Evolutionary conservation across 2,888 invertebrate species (phyloP).

Genomic region (Sphaeridia pumilis): DNA sequence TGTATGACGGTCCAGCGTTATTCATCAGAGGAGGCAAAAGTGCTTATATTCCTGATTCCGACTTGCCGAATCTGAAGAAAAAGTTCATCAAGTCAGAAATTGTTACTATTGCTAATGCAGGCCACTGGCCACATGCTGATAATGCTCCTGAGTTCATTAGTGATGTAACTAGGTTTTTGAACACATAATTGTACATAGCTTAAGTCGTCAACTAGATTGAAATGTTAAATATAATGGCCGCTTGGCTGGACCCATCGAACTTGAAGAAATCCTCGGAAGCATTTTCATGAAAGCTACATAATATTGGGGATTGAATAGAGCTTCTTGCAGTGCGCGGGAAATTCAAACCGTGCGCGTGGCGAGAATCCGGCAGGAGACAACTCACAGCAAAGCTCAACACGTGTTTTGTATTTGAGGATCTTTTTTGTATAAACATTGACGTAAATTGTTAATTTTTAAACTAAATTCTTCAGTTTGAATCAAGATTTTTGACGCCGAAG

Average conservation of each 20-base stretch:
- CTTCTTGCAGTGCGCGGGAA: too few relatives aligned
- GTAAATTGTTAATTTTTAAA: too few relatives aligned
- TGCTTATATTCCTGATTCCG: constrained; percentile 52
- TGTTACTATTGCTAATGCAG: constrained; percentile 62
- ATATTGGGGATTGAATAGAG: too few relatives aligned
- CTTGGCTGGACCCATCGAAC: not conserved
- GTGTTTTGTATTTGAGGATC: too few relatives aligned
- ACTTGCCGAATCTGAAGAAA: constrained; percentile 52
- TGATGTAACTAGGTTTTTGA: constrained; percentile 51
- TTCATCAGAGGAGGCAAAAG: constrained; percentile 79
- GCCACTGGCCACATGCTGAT: constrained; percentile 90
- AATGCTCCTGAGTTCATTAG: constrained; percentile 68
- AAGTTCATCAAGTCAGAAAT: constrained; percentile 62
- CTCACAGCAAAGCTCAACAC: too few relatives aligned
- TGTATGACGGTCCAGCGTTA: constrained; percentile 53
- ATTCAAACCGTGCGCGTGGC: too few relatives aligned
- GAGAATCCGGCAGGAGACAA: too few relatives aligned
- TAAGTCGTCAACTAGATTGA: not conserved
- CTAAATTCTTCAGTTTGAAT: too few relatives aligned
- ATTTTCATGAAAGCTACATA: too few relatives aligned
- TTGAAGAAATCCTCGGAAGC: too few relatives aligned
- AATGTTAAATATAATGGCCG: not conserved
- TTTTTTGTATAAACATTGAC: too few relatives aligned
- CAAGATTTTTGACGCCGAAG: too few relatives aligned
- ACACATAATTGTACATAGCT: not conserved